These are phyloP conservation scores for Heliconius melpomene DNA, from an alignment of 1,140 invertebrate genomes.

Conservation along the genomic window DNA sequence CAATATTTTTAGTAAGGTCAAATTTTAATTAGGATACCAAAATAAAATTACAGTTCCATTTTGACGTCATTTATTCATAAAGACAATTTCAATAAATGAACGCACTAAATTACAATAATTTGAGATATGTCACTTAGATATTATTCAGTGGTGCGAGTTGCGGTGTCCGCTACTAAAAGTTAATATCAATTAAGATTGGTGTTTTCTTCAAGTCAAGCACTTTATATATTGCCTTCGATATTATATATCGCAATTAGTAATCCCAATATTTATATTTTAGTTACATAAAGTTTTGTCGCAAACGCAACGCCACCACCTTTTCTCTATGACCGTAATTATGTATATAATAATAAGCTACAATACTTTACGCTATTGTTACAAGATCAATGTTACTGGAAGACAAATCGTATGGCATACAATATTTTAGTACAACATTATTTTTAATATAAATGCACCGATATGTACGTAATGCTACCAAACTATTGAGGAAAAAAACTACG, in stretches of 20 bases:
- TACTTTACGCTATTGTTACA: conserved; percentile 78
- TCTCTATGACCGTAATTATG: conserved; percentile 47
- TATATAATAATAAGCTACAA: conserved; percentile 77
- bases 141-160: conserved; percentile 65
- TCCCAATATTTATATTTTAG: conserved; percentile 13
- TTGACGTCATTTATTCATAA: conserved; percentile 79
- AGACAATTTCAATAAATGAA: conserved; percentile 80
- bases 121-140: conserved; percentile 79
- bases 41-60: conserved; percentile 37
- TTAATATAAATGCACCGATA: conserved; percentile 75
- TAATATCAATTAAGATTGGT: conserved; percentile 35
- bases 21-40: not conserved
- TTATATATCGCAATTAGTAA: conserved; percentile 5
- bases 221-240: conserved; percentile 8
- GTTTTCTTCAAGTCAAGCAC: conserved; percentile 15
- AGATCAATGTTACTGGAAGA: conserved; percentile 80
- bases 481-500: conserved; percentile 71
- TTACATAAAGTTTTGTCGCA: not conserved
- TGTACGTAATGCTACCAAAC: conserved; percentile 65
- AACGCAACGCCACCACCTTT: conserved; percentile 44
- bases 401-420: conserved; percentile 80
- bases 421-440: conserved; percentile 74
- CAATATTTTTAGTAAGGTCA: not conserved
- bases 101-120: conserved; percentile 79
- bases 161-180: conserved; percentile 36